phyloP scores from a whole-genome alignment of 2,797 vertebrate genomes.

The Neosalanx taihuensis region DNA sequence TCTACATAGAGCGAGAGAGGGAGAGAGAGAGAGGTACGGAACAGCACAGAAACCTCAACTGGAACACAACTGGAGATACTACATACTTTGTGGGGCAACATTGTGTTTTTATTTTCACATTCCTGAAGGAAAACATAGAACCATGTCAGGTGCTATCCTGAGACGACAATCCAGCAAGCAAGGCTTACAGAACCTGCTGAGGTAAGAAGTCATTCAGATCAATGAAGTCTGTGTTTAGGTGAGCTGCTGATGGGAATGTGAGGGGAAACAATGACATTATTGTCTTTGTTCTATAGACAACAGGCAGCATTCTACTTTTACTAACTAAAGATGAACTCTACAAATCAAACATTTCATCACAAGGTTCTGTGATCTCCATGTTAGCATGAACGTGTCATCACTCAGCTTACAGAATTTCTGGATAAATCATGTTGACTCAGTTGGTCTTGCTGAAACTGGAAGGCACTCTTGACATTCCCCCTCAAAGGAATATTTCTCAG shows the following conservation, averaged over 20 bases:
- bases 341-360: not conserved
- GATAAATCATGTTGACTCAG: not conserved
- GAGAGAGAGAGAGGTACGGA: not conserved
- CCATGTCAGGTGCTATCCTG: slow-evolving; percentile 77
- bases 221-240: slow-evolving; percentile 10
- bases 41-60: slow-evolving; percentile 55
- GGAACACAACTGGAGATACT: slow-evolving; percentile 23
- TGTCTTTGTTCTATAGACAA: not conserved
- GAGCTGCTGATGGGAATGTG: not conserved
- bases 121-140: slow-evolving; percentile 20
- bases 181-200: slow-evolving; percentile 84
- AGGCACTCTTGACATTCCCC: not conserved
- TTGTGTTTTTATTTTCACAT: slow-evolving; percentile 27
- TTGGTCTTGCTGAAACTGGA: not conserved
- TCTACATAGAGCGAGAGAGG: no score
- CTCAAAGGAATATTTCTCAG: not conserved
- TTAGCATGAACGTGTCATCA: not conserved
- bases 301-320: not conserved
- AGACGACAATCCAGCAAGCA: slow-evolving; percentile 83
- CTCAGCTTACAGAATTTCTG: not conserved
- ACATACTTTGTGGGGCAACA: slow-evolving; percentile 10
- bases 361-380: not conserved
- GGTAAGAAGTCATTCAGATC: slow-evolving; percentile 66
- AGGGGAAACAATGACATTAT: not conserved
- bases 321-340: slow-evolving; percentile 19